Evolutionary conservation across 2,113 vertebrate species (phyloP), one percentile per base, ranked within the genome.

Genomic region (Oxygymnocypris stewartii): DNA sequence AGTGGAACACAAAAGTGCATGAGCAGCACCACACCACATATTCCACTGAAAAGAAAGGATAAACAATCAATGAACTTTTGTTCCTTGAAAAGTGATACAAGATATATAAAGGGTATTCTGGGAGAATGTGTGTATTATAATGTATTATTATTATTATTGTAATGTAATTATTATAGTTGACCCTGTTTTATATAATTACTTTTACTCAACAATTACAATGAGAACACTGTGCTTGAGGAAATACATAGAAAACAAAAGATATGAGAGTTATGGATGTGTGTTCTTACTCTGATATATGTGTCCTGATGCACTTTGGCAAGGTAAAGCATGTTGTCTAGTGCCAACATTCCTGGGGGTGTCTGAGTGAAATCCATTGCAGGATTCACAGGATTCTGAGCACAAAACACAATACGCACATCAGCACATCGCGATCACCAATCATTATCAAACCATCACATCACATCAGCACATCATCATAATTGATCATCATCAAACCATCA

Each of bases 301-400:
- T 99, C 98, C 93, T 98, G 98, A 87, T 99, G 97, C 87, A 96
- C 93, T 90, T 97, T 98, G 59, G 98, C 98, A 81, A 99, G 91
- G 90, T 99, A 99, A 54, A 99, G 94, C 98, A 99, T 99, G 93
- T 99, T 99, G 93, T 99, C 98, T 90, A 99, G 90, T 51, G 98
- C 98, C 88, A 99, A 91, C 96, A 99, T 98, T 51, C 98, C 98
- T 0, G 98, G 98, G 37, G 98, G 98, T 16, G 97, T 99, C 94
- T 98, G 98, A 77, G 96, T 97, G 87, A 99, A 99, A 93, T 99
- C 98, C 96, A 97, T 92, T 1, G 97, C 98, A 1, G 98, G 98
- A 93, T 99, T 99, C 89, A 97, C 94, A 31, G 98, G 97, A 91
- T 99, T 99, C 98, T 99, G 93, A 28, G 84, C 54, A 85, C 54